Base-by-base conservation (phyloP, 1,140 invertebrate genomes). In the Papilio helenus region DNA sequence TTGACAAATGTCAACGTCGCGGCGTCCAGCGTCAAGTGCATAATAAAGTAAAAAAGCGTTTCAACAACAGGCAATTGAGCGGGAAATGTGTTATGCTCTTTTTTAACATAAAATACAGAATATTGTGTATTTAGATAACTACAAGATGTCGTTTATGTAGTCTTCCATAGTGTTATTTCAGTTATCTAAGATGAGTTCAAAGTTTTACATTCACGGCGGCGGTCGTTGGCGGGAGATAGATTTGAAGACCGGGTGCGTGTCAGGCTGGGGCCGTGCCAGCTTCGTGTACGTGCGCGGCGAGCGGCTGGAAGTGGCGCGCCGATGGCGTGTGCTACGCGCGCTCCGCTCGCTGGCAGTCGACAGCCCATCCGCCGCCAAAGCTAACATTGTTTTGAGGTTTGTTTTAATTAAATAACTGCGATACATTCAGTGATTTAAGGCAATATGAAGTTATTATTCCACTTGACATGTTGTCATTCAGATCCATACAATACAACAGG, bases 151-250 rank as follows among this genome's bases (percentile, higher is more conserved):
- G 23, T 65, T 29, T 7, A 16, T 12, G 3, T 65, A 65, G 23
- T 16, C 10, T 65, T 29, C 34, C 10, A 65, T 29, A 65, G 58
- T 65, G 61, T 65, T 29, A 65, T 16, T 65, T 16, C 12, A 65
- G 14, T 2, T 65, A 0, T 81, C 18, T 49, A 79, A 79, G 85
- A 74, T 82, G 58, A 84, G 72, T 14, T 78, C 80, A 29, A 86
- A 86, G 82, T 91, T 85, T 73, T 88, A 79, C 68, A 79, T 91
- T 46, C 87, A 80, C 42, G 89, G 84, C 3, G 77, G 84, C 46
- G 86, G 86, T 29, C 81, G 85, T n/a, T 92, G 89, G 89, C 87
- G 89, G 23, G 88, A 87, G 78, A 34, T 92, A 58, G 82, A 88
- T 26, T 18, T 79, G 68, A 39, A 39, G 9, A 58, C 76, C 4